Evolutionary conservation across 2,888 invertebrate genomes (phyloP), one percentile per base, ranked within the genome.

Genomic region (Metalampra italica): DNA sequence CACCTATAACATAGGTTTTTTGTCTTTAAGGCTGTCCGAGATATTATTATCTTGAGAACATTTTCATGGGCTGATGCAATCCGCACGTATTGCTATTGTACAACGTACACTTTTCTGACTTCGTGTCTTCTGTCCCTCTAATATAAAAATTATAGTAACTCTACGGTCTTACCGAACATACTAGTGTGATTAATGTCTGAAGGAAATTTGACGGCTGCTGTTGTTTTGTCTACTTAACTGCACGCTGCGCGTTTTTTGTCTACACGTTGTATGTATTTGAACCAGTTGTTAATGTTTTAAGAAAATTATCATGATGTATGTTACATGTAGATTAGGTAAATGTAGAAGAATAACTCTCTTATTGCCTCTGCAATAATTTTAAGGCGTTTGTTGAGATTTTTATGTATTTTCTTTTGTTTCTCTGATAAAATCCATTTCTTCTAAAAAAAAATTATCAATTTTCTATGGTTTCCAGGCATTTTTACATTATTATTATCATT

Each of bases 171-270:
- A 85, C 82, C 76, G 82, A 83, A 81, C 78, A 77, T 79, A 79
- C 83, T 77, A 78, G 82, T 78, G 79, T 87, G 89, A 88, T 88
- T 88, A 88, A 88, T 88, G 88, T 79, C 80, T 75, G 74, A 74
- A 85, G 84, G 78, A 88, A 88, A 88, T 89, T 88, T 82, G 88
- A 87, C 80, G 85, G 84, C 79, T 79, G 86, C 82, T 85, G 87
- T 87, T 86, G 86, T 88, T 85, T 86, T 82, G 85, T 82, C 79
- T 89, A 89, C 85, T 89, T 89, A 88, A 78, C 87, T 79, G 85
- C 88, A 87, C 87, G 88, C 84, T 83, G 76, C 65, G 67, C 59
- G 62, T 85, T 86, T 87, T 84, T 86, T 82, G 70, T 67, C 53
- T 55, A 61, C 58, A 49, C 60, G 57, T 60, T 57, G 56, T 68